Evolutionary conservation across 2,797 vertebrate genomes (phyloP).

Genomic region (Peromyscus aztecus): DNA sequence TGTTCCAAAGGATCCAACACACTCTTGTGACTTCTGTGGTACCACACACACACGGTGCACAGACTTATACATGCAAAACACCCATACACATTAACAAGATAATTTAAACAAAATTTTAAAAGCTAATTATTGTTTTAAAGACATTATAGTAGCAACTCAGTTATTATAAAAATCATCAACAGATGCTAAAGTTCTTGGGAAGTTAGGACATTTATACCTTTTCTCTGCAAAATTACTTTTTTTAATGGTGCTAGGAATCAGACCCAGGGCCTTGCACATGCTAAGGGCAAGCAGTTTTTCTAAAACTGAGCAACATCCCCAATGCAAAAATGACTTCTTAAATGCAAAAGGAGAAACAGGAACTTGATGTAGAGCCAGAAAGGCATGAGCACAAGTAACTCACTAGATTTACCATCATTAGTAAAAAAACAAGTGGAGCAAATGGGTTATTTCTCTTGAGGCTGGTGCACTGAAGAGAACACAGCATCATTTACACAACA

Average conservation of each 20-base stretch:
- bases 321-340: slow-evolving; percentile 40
- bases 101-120: neutral
- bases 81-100: neutral
- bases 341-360: slow-evolving; percentile 28
- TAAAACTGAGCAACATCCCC: neutral
- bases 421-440: slow-evolving; percentile 36
- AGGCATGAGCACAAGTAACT: neutral
- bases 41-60: neutral
- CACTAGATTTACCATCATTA: neutral
- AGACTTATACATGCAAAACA: neutral
- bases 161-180: slow-evolving; percentile 32
- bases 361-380: slow-evolving; percentile 30
- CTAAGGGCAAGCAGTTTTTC: neutral
- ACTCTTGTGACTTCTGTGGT: neutral
- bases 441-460: neutral
- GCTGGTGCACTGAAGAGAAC: neutral
- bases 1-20: neutral
- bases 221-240: neutral
- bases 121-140: slow-evolving; percentile 1
- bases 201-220: neutral
- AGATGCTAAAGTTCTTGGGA: neutral
- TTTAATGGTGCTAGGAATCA: neutral
- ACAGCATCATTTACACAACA: neutral
- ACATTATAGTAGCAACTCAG: neutral
- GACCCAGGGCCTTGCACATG: neutral